A percentile compares a stretch with the other conserved stretches of the same genome.
phyloP scores from a whole-genome alignment of 2,113 vertebrate species.

The Nesogale talazaci region DNA sequence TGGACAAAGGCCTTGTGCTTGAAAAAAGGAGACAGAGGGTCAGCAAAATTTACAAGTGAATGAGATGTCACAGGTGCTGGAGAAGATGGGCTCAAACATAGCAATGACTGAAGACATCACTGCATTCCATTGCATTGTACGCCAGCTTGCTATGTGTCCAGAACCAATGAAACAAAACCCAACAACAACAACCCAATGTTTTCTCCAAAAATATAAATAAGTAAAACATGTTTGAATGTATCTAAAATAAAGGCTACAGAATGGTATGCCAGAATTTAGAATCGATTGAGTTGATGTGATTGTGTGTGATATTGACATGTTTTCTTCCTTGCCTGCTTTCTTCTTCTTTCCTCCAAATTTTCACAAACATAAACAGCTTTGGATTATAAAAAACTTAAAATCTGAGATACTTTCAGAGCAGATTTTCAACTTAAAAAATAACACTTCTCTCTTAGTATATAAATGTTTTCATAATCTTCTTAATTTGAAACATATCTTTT shows the following conservation, averaged over 20 bases:
- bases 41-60: too few species aligned
- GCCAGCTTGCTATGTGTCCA: too few species aligned
- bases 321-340: not conserved
- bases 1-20: too few species aligned
- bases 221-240: too few species aligned
- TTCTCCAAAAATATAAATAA: too few species aligned
- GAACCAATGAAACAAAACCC: too few species aligned
- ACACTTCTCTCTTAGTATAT: constrained; percentile 58
- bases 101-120: too few species aligned
- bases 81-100: too few species aligned
- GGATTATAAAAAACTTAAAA: not conserved
- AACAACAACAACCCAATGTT: too few species aligned
- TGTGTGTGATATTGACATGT: not conserved
- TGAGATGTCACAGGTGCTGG: too few species aligned
- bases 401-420: not conserved
- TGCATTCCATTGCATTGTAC: too few species aligned
- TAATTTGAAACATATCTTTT: constrained; percentile 26
- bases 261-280: not conserved
- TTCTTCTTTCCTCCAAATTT: not conserved
- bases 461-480: constrained; percentile 57
- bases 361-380: not conserved
- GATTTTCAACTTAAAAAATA: not conserved
- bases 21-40: too few species aligned
- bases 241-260: not conserved
- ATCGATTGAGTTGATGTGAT: not conserved